These are phyloP conservation scores for Ophioderma brevispina DNA, from an alignment of 35 echinoderm and acorn worm species.

Conservation along the genomic window DNA sequence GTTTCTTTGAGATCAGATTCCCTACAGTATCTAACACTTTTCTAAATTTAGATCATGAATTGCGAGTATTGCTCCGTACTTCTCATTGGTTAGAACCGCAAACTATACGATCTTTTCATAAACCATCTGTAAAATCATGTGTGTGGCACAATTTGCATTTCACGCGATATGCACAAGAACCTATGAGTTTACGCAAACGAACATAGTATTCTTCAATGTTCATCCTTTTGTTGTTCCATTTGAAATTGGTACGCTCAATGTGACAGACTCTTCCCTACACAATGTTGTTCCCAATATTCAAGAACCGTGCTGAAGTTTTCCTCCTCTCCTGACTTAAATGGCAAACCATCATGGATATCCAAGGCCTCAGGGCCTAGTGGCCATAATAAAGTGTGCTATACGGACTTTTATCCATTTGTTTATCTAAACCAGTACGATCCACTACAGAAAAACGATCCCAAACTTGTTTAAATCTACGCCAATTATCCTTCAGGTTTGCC, in stretches of 20 bases:
- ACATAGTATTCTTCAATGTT: slow-evolving; percentile 73
- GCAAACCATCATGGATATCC: slow-evolving; percentile 70
- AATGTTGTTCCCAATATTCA: slow-evolving; percentile 62
- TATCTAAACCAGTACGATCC: slow-evolving; percentile 15
- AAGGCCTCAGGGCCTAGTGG: slow-evolving; percentile 69
- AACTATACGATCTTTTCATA: slow-evolving; percentile 54
- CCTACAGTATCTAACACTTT: slow-evolving; percentile 62
- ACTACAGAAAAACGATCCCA: slow-evolving; percentile 75
- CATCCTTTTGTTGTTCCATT: slow-evolving; percentile 37
- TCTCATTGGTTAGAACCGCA: slow-evolving; percentile 35
- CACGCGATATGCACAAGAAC: slow-evolving; percentile 47
- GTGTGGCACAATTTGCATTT: not conserved
- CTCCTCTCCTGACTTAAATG: slow-evolving; percentile 48
- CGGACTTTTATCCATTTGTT: slow-evolving; percentile 31
- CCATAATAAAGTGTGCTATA: slow-evolving; percentile 70
- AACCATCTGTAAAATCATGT: slow-evolving; percentile 40
- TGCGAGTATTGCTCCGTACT: slow-evolving; percentile 49
- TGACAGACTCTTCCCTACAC: slow-evolving; percentile 78
- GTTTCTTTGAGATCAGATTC: slow-evolving; percentile 30
- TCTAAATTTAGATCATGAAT: slow-evolving; percentile 45
- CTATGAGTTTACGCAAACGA: slow-evolving; percentile 37
- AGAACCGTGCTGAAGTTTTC: slow-evolving; percentile 30
- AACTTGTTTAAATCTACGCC: slow-evolving; percentile 59
- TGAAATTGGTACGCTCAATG: slow-evolving; percentile 80
- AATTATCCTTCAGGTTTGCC: slow-evolving; percentile 76